Evolutionary conservation across 2,888 invertebrate species (phyloP), one percentile per base, ranked within the genome.

Genomic region (Flexamia atlantica): DNA sequence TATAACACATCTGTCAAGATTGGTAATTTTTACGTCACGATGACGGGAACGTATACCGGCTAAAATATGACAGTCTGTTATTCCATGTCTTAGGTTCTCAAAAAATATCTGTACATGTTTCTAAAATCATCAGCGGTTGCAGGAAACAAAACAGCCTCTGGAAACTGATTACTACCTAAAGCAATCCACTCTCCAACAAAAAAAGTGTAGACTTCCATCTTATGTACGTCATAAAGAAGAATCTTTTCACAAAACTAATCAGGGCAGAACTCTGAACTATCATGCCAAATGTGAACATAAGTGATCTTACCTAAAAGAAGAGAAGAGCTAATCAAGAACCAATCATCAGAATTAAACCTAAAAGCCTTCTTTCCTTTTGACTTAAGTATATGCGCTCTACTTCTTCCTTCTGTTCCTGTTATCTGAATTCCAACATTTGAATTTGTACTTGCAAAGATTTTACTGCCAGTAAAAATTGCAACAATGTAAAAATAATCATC

Each of bases 281-380:
- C 64, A 64, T 64, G 64, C 64, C 64, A 64, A 64, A 64, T 30
- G 64, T 64, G 64, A 25, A 64, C 17, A 7, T 64, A 4, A 17
- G 28, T 25, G 14, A 64, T 20, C 10, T 28, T 64, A 28, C 64
- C 64, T 4, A 64, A 30, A 14, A 28, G 28, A 2, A 4, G 1
- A 17, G 28, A 3, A 9, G 64, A 28, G 4, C 64, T 12, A 4
- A 64, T 64, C 30, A 64, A 64, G 17, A 64, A 64, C 64, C 64
- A 64, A 64, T 64, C 64, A 30, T 64, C 64, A 1, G 28, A 12
- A 30, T 64, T 64, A 20, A 28, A 28, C 4, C 64, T 64, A 28
- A 64, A 28, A 12, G 30, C 64, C 17, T 12, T 64, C 20, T 28
- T 2, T 4, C 17, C n/a, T 5, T 14, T 12, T 2, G 12, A 9